Evolutionary conservation across 2,113 vertebrate species (phyloP), one percentile per base, ranked within the genome.

Genomic region (Balaenoptera acutorostrata): DNA sequence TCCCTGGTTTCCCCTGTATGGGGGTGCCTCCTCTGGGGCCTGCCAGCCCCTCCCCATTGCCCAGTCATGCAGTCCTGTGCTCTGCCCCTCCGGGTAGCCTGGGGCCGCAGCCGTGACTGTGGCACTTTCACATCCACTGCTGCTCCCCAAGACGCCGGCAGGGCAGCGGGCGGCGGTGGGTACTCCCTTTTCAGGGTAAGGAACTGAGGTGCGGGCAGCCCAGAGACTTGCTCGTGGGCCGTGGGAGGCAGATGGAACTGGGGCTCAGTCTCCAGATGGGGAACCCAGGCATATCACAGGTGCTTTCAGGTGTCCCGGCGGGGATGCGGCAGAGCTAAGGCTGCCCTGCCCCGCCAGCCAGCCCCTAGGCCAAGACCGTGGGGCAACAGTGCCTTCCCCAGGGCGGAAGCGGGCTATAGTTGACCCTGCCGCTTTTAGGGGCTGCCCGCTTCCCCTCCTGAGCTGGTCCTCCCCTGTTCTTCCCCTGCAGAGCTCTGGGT

Each of bases 101-200:
- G 29, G 52, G 4, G 9, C 44, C 69, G 0, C 46, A 21, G 27
- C 68, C 31, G 10, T 17, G 36, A 61, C 15, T 1, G 1, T 12
- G 55, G 59, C 39, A 29, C 11, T n/a, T 17, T 44, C 44, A 17
- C 0, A 2, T 17, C 21, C 41, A 8, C 25, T 17, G 29, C n/a
- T 57, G 64, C 52, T 90, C 55, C 36, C 41, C 41, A 18, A 10
- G 61, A 57, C 36, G 25, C 74, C 6, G 8, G 52, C 44, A 90
- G 39, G 59, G 41, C 64, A 52, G n/a, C 2, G 6, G 66, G 61
- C 25, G 0, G 66, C 23, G n/a, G 44, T 21, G 3, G 25, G 13
- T 9, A 15, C 49, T n/a, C 63, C 39, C 5, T 59, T 69, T 36
- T 20, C 31, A 36, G 44, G 8, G 20, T 3, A 18, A 66, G 90